Evolutionary conservation across 2,797 vertebrate species (phyloP).

Genomic region (Choloepus didactylus): DNA sequence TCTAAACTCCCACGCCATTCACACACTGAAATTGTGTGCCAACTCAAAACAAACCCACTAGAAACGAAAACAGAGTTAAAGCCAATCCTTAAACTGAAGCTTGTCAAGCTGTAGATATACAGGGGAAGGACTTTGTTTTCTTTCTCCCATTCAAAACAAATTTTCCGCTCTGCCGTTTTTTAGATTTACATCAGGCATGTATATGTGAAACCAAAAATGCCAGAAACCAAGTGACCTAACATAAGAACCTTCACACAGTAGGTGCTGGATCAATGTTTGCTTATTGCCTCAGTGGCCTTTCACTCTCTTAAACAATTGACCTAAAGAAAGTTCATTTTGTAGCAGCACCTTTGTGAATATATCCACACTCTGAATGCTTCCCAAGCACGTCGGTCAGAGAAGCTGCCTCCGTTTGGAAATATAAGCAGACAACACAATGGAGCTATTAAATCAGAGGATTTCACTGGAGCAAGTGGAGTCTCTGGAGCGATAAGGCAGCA

Average conservation of each 20-base stretch:
- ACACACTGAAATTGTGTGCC: conserved; percentile 78
- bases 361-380: neutral
- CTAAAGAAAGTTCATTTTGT: neutral
- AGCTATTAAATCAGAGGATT: neutral
- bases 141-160: conserved; percentile 61
- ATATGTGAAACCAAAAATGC: conserved; percentile 12
- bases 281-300: neutral
- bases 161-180: conserved; percentile 36
- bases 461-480: neutral
- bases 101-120: conserved; percentile 56
- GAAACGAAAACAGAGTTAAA: conserved; percentile 85
- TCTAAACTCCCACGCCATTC: conserved; percentile 82
- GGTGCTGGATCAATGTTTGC: accelerated
- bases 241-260: neutral
- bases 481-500: neutral
- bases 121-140: conserved; percentile 74
- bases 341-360: neutral
- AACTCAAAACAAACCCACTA: conserved; percentile 82
- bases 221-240: neutral
- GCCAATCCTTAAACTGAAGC: conserved; percentile 76
- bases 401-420: neutral
- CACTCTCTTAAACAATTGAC: neutral
- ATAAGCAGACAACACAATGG: neutral
- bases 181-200: conserved; percentile 33
- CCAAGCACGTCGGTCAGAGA: neutral